Conservation (phyloP, 2,797 vertebrate genomes). For the Pterois miles region DNA sequence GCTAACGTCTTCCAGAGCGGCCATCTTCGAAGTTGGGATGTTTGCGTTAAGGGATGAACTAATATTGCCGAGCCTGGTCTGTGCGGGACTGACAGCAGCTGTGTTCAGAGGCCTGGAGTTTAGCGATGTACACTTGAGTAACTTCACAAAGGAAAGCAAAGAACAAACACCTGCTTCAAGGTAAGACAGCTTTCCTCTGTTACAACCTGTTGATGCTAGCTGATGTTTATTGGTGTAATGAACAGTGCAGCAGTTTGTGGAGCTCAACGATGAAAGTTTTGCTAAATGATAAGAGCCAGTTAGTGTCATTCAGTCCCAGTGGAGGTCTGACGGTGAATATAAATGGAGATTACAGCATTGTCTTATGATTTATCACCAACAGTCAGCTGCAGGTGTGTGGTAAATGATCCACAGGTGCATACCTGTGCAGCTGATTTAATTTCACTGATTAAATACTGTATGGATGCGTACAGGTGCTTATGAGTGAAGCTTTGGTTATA, state of each 20-base stretch:
- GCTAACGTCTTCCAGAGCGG: neutral
- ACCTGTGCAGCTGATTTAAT: neutral
- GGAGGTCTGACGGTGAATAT: neutral
- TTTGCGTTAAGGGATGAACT: neutral
- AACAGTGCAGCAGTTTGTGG: neutral
- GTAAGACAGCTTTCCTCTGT: neutral
- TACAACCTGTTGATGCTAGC: neutral
- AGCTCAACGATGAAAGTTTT: neutral
- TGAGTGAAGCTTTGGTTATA: neutral
- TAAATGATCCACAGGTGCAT: constrained; percentile 3
- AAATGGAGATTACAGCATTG: neutral
- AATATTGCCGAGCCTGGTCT: neutral
- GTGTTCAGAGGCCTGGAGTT: neutral
- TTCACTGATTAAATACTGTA: neutral
- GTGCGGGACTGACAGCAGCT: neutral
- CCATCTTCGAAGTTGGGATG: neutral
- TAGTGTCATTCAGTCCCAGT: too few relatives aligned
- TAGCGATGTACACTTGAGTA: too few relatives aligned
- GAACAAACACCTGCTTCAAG: neutral
- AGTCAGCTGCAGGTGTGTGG: neutral
- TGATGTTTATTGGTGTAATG: neutral
- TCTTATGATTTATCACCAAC: neutral
- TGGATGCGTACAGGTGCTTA: neutral
- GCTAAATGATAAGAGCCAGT: neutral
- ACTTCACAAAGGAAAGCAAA: neutral